Evolutionary conservation across 2,797 vertebrate species (phyloP).

Genomic region (Acridotheres tristis): DNA sequence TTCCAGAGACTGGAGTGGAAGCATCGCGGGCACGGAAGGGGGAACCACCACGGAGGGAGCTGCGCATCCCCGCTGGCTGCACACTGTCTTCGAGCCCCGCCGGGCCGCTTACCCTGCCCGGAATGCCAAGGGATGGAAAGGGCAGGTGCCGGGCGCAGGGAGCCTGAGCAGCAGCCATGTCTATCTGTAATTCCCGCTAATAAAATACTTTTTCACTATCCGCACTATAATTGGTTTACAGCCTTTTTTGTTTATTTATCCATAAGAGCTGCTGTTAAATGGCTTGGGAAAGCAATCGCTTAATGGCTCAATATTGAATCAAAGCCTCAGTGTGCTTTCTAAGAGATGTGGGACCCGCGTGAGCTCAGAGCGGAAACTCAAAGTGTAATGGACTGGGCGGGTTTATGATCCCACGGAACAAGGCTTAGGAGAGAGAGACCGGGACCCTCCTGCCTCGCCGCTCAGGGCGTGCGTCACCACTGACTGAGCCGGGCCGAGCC

Average conservation of each 20-base stretch:
- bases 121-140: neutral
- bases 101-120: neutral
- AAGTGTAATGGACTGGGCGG: conserved; percentile 72
- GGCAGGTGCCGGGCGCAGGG: neutral
- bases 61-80: neutral
- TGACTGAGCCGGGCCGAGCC: neutral
- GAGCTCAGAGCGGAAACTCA: conserved; percentile 63
- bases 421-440: neutral
- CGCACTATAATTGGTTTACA: conserved; percentile 91
- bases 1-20: neutral
- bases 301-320: conserved; percentile 87
- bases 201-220: conserved; percentile 89
- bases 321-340: conserved; percentile 63
- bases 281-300: conserved; percentile 82
- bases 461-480: neutral
- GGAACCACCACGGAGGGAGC: neutral
- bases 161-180: conserved; percentile 38
- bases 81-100: no score
- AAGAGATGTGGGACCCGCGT: neutral
- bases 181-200: conserved; percentile 80
- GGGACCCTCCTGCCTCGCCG: neutral
- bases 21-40: accelerated
- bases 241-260: conserved; percentile 87
- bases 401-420: conserved; percentile 28
- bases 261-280: conserved; percentile 90